A percentile compares a stretch with the other conserved stretches of the same genome.
Conservation (phyloP, 2,113 vertebrate species). For the Phodopus roborovskii region DNA sequence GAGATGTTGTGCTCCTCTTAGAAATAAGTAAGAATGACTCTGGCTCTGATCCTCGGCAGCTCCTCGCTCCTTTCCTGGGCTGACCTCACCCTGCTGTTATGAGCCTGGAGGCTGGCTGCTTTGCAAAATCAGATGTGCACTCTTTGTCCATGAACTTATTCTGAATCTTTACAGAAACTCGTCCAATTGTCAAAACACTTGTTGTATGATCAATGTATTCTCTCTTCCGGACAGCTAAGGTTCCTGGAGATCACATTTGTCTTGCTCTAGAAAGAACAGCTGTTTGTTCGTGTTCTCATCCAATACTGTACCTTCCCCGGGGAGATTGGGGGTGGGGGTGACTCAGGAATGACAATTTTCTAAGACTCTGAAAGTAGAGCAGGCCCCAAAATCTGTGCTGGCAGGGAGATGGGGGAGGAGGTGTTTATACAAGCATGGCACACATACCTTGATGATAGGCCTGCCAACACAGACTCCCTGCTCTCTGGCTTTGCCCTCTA, state of each 20-base stretch:
- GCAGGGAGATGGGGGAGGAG: background rate
- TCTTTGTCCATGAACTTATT: conserved; percentile 48
- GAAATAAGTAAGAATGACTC: conserved; percentile 50
- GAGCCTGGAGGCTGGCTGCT: conserved; percentile 55
- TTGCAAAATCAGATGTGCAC: conserved; percentile 35
- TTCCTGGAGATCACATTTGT: conserved; percentile 82
- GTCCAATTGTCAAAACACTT: conserved; percentile 55
- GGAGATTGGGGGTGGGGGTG: conserved; percentile 27
- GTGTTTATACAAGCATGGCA: conserved; percentile 18
- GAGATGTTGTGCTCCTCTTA: background rate
- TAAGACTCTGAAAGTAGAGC: conserved; percentile 78
- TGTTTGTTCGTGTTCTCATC: conserved; percentile 74
- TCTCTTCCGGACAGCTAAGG: conserved; percentile 15
- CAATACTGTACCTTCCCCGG: conserved; percentile 67
- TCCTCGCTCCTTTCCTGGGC: conserved; percentile 39
- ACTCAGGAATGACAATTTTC: conserved; percentile 82
- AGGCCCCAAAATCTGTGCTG: conserved; percentile 26
- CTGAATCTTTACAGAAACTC: conserved; percentile 60
- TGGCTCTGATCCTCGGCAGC: conserved; percentile 31
- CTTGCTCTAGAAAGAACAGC: conserved; percentile 83
- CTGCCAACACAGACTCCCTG: conserved; percentile 49
- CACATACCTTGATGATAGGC: background rate
- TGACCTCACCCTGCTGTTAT: conserved; percentile 69
- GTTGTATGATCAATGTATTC: conserved; percentile 31
- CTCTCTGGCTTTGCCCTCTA: conserved; percentile 24